phyloP scores from a whole-genome alignment of 2,797 vertebrate genomes.

The Acrossocheilus wenchowensis region DNA sequence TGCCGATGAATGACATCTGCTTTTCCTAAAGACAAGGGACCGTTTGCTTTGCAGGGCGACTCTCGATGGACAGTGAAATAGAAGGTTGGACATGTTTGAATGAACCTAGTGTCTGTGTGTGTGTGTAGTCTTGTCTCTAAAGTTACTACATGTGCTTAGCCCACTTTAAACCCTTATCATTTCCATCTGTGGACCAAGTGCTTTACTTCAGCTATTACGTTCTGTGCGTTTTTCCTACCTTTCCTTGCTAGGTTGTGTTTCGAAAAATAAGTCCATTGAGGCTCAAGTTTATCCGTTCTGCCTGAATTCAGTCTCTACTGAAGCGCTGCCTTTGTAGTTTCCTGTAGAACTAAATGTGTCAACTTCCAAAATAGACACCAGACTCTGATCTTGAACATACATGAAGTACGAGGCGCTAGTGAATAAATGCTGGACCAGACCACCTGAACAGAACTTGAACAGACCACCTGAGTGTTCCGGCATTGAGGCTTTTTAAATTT shows the following conservation, averaged over 20 bases:
- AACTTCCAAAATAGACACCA: slow-evolving; percentile 15
- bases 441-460: not conserved
- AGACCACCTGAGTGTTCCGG: not conserved
- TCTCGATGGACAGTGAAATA: slow-evolving; percentile 84
- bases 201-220: not conserved
- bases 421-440: not conserved
- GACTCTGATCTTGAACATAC: slow-evolving; percentile 2
- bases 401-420: not conserved
- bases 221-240: not conserved
- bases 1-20: slow-evolving; percentile 80
- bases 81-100: slow-evolving; percentile 79
- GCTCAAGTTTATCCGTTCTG: not conserved
- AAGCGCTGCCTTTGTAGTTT: not conserved
- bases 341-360: not conserved
- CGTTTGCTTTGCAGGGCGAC: slow-evolving; percentile 74
- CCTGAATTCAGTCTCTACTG: not conserved
- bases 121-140: slow-evolving; percentile 41
- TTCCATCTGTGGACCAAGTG: slow-evolving; percentile 31
- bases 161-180: slow-evolving; percentile 46
- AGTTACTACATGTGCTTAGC: slow-evolving; percentile 33
- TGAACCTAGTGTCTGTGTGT: slow-evolving; percentile 38
- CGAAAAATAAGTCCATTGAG: not conserved
- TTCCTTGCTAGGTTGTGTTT: not conserved
- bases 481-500: not conserved
- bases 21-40: slow-evolving; percentile 77